Evolutionary conservation across 2,797 vertebrate genomes (phyloP), one percentile per base, ranked within the genome.

Genomic region (Acipenser ruthenus): DNA sequence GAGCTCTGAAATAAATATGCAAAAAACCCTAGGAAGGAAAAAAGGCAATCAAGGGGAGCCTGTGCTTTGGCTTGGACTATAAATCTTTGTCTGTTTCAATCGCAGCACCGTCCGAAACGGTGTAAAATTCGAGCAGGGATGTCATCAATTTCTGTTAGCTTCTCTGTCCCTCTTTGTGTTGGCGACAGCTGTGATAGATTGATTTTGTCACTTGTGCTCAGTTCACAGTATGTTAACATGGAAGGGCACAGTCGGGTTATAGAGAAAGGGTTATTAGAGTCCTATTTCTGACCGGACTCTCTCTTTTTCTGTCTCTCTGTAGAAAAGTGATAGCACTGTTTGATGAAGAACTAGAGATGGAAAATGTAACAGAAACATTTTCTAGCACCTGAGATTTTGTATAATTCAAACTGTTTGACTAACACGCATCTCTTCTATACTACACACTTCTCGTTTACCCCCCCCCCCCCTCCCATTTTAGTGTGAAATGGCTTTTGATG

Each of bases 11-110:
- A 97, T 95, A 95, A 97, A 93, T 93, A 94, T 93, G 93, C 95
- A 96, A 93, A 94, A 92, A 89, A 84, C 67, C 84, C 79, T 83
- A 77, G 82, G 89, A 82, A 80, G 78, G 66, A 68, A 76, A 90
- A 90, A 90, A 93, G 87, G 93, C 94, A 98, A 97, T 96, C 95
- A 96, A 93, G 92, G 88, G 86, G 86, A 91, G 90, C 91, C 82
- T 77, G 80, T 74, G 82, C 89, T 87, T 87, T 75, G 80, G 80
- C 89, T 86, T 81, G 83, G 93, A 95, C 95, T 88, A 98, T 98
- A 97, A 98, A 98, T 98, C 95, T 97, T 93, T 97, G 94, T 98
- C 95, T 95, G 89, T 95, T 97, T 97, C 95, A 96, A 97, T 97
- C 84, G 93, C 72, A 76, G 88, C 90, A 86, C 89, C 88, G 89